Evolutionary conservation across 2,888 invertebrate genomes (phyloP).

Genomic region (Platynereis dumerilii): DNA sequence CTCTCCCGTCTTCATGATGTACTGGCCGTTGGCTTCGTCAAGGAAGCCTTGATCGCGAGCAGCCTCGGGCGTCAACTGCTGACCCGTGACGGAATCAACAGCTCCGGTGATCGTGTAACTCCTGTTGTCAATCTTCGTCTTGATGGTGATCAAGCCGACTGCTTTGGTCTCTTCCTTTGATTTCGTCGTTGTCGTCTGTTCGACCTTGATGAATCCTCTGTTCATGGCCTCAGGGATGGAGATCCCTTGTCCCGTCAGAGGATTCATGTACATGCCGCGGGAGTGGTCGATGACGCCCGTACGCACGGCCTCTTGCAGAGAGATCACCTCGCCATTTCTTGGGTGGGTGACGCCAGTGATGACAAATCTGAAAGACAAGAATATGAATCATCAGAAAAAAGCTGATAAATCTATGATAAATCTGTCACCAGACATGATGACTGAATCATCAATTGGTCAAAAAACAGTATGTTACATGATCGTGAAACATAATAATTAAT

Average conservation of each 20-base stretch:
- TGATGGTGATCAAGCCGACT: slow-evolving; percentile 30
- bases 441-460: too few relatives aligned
- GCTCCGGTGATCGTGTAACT: slow-evolving; percentile 30
- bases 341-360: slow-evolving; percentile 35
- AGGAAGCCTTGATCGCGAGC: slow-evolving; percentile 32
- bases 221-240: slow-evolving; percentile 38
- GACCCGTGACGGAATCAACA: slow-evolving; percentile 34
- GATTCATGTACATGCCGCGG: slow-evolving; percentile 28
- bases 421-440: too few relatives aligned
- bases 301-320: slow-evolving; percentile 34
- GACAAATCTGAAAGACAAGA: neutral
- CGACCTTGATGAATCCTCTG: slow-evolving; percentile 23
- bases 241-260: slow-evolving; percentile 25
- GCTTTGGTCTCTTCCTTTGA: slow-evolving; percentile 24
- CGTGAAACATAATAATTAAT: too few relatives aligned
- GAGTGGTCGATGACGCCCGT: slow-evolving; percentile 35
- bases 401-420: too few relatives aligned
- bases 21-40: slow-evolving; percentile 26
- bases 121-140: slow-evolving; percentile 6
- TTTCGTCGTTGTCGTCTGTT: slow-evolving; percentile 3
- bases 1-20: slow-evolving; percentile 26
- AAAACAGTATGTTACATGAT: too few relatives aligned
- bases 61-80: slow-evolving; percentile 32
- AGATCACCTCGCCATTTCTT: slow-evolving; percentile 30
- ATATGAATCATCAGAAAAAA: too few relatives aligned